A percentile compares a stretch with the other conserved stretches of the same genome.
Conservation (phyloP, 1,140 invertebrate genomes). For the Steinernema feltiae region DNA sequence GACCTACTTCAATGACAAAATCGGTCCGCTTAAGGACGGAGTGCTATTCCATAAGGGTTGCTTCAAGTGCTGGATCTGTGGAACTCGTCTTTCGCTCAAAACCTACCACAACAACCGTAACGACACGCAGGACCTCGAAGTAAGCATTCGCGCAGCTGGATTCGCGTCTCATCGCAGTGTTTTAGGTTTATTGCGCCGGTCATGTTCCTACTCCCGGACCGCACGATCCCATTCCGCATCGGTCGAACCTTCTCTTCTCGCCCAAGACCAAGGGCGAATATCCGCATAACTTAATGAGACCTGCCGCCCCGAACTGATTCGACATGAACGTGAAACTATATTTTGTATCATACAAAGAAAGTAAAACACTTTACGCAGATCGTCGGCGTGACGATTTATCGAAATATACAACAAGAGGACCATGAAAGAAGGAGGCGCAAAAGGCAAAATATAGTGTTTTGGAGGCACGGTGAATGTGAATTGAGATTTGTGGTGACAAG, state of each 20-base stretch:
- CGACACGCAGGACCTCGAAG: constrained; percentile 56
- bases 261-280: constrained; percentile 58
- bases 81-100: constrained; percentile 51
- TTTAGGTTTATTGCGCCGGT: constrained; percentile 57
- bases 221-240: constrained; percentile 57
- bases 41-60: constrained; percentile 57
- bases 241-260: constrained; percentile 55
- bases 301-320: no score
- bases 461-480: no score
- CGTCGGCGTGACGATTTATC: no score
- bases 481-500: background rate
- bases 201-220: constrained; percentile 56
- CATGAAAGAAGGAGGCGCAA: no score
- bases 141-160: constrained; percentile 21
- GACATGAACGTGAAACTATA: no score
- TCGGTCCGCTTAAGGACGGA: constrained; percentile 56
- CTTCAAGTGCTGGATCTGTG: constrained; percentile 58
- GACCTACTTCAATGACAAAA: constrained; percentile 57
- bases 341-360: background rate
- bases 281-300: constrained; percentile 55
- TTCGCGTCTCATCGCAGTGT: background rate
- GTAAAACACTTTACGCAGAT: background rate
- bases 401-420: background rate
- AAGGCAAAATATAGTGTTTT: no score
- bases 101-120: constrained; percentile 57